These are phyloP conservation scores for Heptranchias perlo DNA, from an alignment of 2,113 vertebrate species.

Conservation along the genomic window DNA sequence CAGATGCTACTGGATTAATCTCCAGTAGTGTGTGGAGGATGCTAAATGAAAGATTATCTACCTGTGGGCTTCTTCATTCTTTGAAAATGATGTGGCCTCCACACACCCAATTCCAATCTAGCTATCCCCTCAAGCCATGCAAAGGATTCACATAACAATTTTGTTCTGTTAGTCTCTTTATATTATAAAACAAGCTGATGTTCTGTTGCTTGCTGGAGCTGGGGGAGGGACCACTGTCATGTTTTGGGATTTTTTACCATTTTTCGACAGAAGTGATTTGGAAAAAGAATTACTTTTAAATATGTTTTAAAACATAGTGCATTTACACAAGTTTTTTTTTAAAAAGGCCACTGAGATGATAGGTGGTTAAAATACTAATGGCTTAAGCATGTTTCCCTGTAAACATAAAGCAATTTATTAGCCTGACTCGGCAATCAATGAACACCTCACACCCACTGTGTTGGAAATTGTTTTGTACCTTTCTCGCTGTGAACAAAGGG, in stretches of 20 bases:
- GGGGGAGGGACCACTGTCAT: background rate
- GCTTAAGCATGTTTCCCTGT: background rate
- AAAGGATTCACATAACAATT: background rate
- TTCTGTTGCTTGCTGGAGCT: background rate
- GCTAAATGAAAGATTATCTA: background rate
- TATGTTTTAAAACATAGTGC: background rate
- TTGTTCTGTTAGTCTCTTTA: background rate
- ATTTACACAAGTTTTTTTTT: background rate
- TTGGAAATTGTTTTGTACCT: background rate
- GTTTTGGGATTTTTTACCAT: background rate
- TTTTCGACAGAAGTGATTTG: background rate
- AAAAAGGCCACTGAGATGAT: background rate
- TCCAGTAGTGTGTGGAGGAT: background rate
- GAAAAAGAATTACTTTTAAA: too few relatives aligned
- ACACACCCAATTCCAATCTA: background rate
- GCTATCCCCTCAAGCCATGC: background rate
- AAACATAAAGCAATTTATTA: background rate
- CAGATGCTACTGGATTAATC: background rate
- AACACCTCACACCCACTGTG: background rate
- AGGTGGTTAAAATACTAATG: background rate
- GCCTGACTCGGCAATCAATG: too few relatives aligned
- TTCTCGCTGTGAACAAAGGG: background rate
- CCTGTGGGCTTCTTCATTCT: background rate
- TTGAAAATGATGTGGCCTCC: background rate
- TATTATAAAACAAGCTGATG: too few relatives aligned